Base-by-base conservation (phyloP, 2,113 vertebrate species). In the Lates calcarifer region DNA sequence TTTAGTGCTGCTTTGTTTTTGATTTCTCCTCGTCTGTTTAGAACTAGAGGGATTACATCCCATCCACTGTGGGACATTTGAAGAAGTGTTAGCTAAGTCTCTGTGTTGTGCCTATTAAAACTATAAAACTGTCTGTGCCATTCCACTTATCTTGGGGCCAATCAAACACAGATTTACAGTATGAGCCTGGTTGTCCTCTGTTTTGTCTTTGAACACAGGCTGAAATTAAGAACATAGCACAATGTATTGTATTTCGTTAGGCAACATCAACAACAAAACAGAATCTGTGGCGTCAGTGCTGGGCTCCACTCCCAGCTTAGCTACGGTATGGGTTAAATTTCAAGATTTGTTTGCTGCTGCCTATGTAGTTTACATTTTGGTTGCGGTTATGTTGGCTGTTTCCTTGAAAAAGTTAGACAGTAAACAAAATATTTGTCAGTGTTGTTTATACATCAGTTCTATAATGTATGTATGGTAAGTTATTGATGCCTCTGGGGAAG, bases 1-100 rank as follows among this genome's bases (percentile, higher is more conserved):
- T 90, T 90, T 82, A 89, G 79, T 29, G 1, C 85, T 57, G 77
- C 83, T 91, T 90, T 94, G 93, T 93, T 93, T 94, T 92, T 79
- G 72, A 81, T 91, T 91, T 84, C 62, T 51, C 22, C 75, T 89
- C 33, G 17, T 90, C 67, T 93, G 90, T 92, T 93, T 94, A 87
- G 77, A 91, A 84, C 26, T 80, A 53, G 31, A 57, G 75, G 89
- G 91, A 93, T 91, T 93, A 91, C 29, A 43, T 61, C 60, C 64
- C 53, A 31, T 91, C 88, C 66, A 84, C 79, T 53, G 24, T 73
- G 80, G 72, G 87, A 85, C 69, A 79, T 89, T 81, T 88, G 75
- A 86, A 85, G 74, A 87, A 87, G 83, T 90, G 91, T 76, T 62
- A 72, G 83, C 82, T 75, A 68, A 74, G 51, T 51, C 61, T 41